phyloP scores from a whole-genome alignment of 2,113 vertebrate species.

The Engystomops pustulosus region DNA sequence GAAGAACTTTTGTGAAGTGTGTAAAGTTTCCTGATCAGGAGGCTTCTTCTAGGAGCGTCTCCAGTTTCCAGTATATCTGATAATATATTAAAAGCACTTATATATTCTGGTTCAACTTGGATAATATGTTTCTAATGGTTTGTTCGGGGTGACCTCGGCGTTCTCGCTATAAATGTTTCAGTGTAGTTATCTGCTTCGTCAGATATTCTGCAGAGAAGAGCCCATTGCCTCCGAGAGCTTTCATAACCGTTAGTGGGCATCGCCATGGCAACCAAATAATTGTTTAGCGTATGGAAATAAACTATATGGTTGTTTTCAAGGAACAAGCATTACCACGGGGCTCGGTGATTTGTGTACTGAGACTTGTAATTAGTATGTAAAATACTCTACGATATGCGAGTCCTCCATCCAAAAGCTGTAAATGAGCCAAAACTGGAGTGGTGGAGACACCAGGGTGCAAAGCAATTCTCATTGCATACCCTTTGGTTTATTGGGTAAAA shows the following conservation, averaged over 20 bases:
- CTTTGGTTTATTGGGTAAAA: slow-evolving; percentile 59
- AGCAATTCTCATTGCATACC: slow-evolving; percentile 61
- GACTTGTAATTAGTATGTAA: slow-evolving; percentile 63
- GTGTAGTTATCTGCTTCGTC: slow-evolving; percentile 31
- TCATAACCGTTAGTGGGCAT: slow-evolving; percentile 44
- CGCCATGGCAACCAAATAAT: slow-evolving; percentile 59
- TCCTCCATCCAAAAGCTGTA: slow-evolving; percentile 55
- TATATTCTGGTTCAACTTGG: slow-evolving; percentile 41
- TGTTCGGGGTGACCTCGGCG: slow-evolving; percentile 47
- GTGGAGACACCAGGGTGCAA: slow-evolving; percentile 50
- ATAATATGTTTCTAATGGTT: slow-evolving; percentile 32
- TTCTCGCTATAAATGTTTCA: slow-evolving; percentile 32
- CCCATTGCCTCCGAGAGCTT: slow-evolving; percentile 30
- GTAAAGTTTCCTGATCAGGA: slow-evolving; percentile 22
- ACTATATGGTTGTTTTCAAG: slow-evolving; percentile 59
- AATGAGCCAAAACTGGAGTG: slow-evolving; percentile 59
- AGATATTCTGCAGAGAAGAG: slow-evolving; percentile 36
- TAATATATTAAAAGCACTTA: slow-evolving; percentile 56
- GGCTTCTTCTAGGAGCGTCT: background rate
- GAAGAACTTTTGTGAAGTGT: background rate
- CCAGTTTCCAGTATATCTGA: slow-evolving; percentile 47
- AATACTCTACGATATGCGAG: slow-evolving; percentile 61
- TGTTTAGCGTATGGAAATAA: slow-evolving; percentile 59
- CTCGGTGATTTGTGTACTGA: slow-evolving; percentile 62
- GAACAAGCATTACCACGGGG: slow-evolving; percentile 48